Percentiles rank a stretch among this genome's conserved stretches.
Conservation (phyloP, 2,888 invertebrate species). For the Ophion ellenae region DNA sequence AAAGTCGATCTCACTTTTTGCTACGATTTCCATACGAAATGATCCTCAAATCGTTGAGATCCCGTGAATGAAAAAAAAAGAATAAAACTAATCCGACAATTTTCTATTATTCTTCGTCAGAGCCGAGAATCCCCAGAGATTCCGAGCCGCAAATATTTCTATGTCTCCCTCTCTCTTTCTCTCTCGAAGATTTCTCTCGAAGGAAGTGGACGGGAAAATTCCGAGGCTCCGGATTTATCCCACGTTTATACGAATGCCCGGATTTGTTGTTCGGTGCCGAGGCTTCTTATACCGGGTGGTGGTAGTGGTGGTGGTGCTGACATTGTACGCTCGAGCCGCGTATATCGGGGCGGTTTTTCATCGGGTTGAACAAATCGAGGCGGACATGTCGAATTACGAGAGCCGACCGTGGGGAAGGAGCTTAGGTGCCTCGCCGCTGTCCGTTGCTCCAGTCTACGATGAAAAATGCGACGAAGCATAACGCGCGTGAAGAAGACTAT, state of each 20-base stretch:
- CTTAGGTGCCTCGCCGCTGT: constrained; percentile 19
- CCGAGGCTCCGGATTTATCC: background rate
- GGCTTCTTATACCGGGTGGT: background rate
- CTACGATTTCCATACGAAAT: background rate
- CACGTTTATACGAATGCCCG: constrained; percentile 1
- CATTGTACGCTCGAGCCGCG: background rate
- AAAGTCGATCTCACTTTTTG: background rate
- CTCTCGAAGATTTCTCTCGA: background rate
- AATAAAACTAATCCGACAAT: background rate
- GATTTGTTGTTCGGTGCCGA: background rate
- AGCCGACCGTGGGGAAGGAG: constrained; percentile 33
- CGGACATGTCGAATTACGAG: constrained; percentile 49
- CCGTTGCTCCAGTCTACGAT: constrained; percentile 69
- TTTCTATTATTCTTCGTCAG: background rate
- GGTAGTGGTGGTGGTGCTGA: background rate
- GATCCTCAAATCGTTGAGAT: background rate
- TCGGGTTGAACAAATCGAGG: background rate
- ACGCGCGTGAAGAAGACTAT: constrained; percentile 78
- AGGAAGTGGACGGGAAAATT: background rate
- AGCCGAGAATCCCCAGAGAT: background rate
- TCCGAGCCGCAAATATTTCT: background rate
- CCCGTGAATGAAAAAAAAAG: background rate
- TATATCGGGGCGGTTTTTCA: constrained; percentile 14
- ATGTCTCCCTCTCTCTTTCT: background rate
- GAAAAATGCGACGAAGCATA: constrained; percentile 78